Percentiles rank a stretch among this genome's conserved stretches.
Conservation (phyloP, 2,797 vertebrate genomes). For the Sebastolobus altivelis region DNA sequence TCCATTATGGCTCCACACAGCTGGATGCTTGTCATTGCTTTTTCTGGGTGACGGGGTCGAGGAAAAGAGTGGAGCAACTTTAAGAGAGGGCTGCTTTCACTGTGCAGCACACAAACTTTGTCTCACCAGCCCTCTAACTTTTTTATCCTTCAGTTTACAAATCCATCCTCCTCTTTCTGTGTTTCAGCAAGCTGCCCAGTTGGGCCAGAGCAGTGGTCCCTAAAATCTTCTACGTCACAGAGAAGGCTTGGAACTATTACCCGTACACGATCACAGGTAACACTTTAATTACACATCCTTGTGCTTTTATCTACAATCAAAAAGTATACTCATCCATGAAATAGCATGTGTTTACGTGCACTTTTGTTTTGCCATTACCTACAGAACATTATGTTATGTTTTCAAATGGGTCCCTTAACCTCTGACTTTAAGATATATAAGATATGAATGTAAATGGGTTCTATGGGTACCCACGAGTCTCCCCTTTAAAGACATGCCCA, state of each 20-base stretch:
- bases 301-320: background rate
- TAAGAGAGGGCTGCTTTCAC: background rate
- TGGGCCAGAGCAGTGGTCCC: slow-evolving; percentile 98
- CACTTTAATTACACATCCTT: background rate
- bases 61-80: slow-evolving; percentile 23
- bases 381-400: background rate
- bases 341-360: background rate
- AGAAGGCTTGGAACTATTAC: slow-evolving; percentile 99
- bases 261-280: slow-evolving; percentile 98
- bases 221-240: slow-evolving; percentile 98
- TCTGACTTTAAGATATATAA: too few relatives aligned
- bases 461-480: too few relatives aligned
- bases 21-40: slow-evolving; percentile 44
- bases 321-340: background rate
- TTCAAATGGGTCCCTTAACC: too few relatives aligned
- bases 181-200: slow-evolving; percentile 94
- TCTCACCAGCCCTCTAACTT: slow-evolving; percentile 4
- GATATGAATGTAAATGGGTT: too few relatives aligned
- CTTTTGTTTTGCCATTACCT: background rate
- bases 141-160: slow-evolving; percentile 35
- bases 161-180: slow-evolving; percentile 23
- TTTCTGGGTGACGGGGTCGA: slow-evolving; percentile 17
- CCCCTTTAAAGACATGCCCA: too few relatives aligned
- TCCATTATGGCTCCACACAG: slow-evolving; percentile 44
- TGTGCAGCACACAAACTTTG: slow-evolving; percentile 7